Base-by-base conservation (phyloP, 1,140 invertebrate genomes). In the Lycorma delicatula region DNA sequence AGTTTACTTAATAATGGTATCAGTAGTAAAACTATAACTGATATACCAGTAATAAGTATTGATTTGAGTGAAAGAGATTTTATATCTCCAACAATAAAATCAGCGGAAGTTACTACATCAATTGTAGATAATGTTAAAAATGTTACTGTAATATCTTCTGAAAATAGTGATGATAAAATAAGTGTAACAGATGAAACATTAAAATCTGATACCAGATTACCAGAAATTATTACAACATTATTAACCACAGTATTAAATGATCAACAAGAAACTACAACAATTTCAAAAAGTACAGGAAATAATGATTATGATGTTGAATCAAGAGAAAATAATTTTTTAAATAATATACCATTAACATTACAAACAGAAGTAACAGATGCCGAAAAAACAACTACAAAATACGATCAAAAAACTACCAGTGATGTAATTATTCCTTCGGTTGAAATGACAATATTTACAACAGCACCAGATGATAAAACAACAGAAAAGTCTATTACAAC, bases 321-420 rank as follows among this genome's bases (percentile, higher is more conserved):
- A 6, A 38, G 11, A 41, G 38, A 27, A 55, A 54, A 22, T 34
- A 22, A 4, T 38, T 28, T 13, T 16, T 23, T 23, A 12, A 34
- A 28, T 2, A 26, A n/a, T 25, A 53, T 26, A 41, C 41, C 50
- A 44, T 26, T 23, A 36, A 28, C n/a, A 38, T 47, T 52, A 20
- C 41, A 51, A 7, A 34, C 23, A 59, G 20, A 31, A 13, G 46
- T 44, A 18, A 25, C 5, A 54, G 26, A 5, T 27, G 11, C 47
- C 23, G 55, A 49, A 50, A 12, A 57, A 29, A 28, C 38, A 59
- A 52, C 20, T 23, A 16, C 13, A 22, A 44, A 13, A 51, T 20
- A 22, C 12, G 13, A 13, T 13, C n/a, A 48, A 20, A 50, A 46
- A n/a, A 48, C 54, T 3, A 56, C 20, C 26, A 56, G n/a, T 7